Conservation (phyloP, 1,140 invertebrate species). For the Platyscapa corneri region DNA sequence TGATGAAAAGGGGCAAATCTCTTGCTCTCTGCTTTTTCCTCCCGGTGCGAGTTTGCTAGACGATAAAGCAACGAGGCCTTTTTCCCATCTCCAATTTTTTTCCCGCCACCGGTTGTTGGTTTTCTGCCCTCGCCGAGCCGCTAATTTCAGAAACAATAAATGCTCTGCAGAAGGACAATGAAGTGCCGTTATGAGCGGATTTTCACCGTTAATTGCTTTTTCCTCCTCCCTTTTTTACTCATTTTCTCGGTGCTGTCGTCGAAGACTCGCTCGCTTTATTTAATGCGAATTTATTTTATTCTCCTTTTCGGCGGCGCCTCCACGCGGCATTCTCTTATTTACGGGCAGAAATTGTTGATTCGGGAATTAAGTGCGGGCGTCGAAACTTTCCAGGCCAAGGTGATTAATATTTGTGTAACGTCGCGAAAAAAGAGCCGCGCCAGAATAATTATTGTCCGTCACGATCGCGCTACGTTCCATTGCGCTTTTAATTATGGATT, state of each 20-base stretch:
- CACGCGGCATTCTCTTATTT: conserved; percentile 31
- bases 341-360: conserved; percentile 49
- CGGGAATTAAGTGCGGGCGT: conserved; percentile 38
- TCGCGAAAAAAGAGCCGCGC: conserved; percentile 34
- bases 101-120: conserved; percentile 16
- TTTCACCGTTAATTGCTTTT: conserved; percentile 49
- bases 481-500: conserved; percentile 51
- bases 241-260: not conserved
- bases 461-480: conserved; percentile 25
- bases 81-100: not conserved
- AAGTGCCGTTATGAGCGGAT: conserved; percentile 44
- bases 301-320: not conserved
- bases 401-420: conserved; percentile 52
- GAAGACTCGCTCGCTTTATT: conserved; percentile 40
- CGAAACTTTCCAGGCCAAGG: conserved; percentile 29
- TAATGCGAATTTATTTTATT: conserved; percentile 50
- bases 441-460: conserved; percentile 51
- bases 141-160: conserved; percentile 54
- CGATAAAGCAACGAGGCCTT: conserved; percentile 36
- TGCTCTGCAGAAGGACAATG: conserved; percentile 43
- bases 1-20: conserved; percentile 40
- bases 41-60: conserved; percentile 7
- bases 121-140: conserved; percentile 29
- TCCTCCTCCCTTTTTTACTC: conserved; percentile 28
- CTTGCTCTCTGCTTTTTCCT: conserved; percentile 28